Percentiles rank a stretch among this genome's conserved stretches.
phyloP scores from a whole-genome alignment of 2,797 vertebrate genomes.

The Ciconia nigra region DNA sequence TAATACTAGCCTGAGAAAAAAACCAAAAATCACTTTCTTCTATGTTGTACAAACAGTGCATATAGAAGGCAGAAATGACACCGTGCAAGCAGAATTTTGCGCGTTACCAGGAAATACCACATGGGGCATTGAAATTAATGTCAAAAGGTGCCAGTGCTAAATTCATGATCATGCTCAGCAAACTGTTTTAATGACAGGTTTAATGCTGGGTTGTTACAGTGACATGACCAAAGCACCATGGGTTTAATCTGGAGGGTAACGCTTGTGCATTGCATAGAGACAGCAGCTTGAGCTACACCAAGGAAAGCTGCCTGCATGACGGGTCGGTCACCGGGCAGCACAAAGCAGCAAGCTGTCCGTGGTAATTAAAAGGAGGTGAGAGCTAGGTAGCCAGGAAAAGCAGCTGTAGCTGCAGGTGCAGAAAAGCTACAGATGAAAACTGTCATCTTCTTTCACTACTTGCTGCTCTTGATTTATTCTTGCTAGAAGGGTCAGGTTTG shows the following conservation, averaged over 20 bases:
- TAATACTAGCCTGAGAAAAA: neutral
- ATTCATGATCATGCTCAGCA: constrained; percentile 54
- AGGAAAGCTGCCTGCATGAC: neutral
- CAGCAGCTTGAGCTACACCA: constrained; percentile 3
- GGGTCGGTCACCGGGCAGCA: constrained; percentile 43
- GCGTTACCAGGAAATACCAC: constrained; percentile 8
- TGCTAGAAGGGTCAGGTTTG: constrained; percentile 11
- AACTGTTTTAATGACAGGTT: constrained; percentile 64
- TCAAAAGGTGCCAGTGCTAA: constrained; percentile 49
- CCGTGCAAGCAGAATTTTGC: constrained; percentile 1
- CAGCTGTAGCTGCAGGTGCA: constrained; percentile 20
- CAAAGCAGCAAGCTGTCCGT: neutral
- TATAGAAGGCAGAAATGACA: neutral
- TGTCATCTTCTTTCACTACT: neutral
- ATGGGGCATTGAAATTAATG: constrained; percentile 47
- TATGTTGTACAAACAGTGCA: neutral
- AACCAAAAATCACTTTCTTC: neutral
- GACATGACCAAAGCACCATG: constrained; percentile 42
- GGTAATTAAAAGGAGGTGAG: constrained; percentile 40
- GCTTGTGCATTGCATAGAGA: neutral
- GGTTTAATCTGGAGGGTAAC: constrained; percentile 55
- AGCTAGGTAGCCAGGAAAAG: neutral
- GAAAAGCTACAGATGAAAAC: constrained; percentile 13
- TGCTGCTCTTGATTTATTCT: neutral
- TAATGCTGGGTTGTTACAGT: constrained; percentile 57